Base-by-base conservation (phyloP, 92 coral and sea anemone species). In the Palythoa heliodiscus region DNA sequence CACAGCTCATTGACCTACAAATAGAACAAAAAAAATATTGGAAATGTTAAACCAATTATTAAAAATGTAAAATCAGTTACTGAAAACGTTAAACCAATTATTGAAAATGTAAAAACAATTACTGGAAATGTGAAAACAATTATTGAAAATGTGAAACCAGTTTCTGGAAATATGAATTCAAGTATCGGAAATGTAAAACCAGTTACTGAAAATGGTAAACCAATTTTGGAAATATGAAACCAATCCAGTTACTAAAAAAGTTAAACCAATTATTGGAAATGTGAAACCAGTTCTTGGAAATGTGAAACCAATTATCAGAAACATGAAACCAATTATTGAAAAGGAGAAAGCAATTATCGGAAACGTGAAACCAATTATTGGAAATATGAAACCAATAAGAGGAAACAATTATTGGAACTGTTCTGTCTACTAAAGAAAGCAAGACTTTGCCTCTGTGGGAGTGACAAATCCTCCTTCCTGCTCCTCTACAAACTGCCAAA, bases 1-100 rank as follows among this genome's bases (percentile, higher is more conserved):
- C 99, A 97, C 83, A 97, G 87, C 75, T 97, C 98, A 85, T 95
- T 91, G 43, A 97, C 99, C 99, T 97, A 80, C 35, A 83, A 71
- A 38, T 1, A 19, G 38, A 48, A 53, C 57, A 66, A 70, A 40
- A 22, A 85, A 52, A 10, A 55, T 54, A 11, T 4, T 54, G 14
- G 1, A 54, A 11, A 54, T 11, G 3, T 54, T 8, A 3, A 12
- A 55, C 19, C 61, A 55, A 3, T 55, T 55, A 55, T 55, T 12
- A 19, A 19, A 16, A 55, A 55, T 12, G 61, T 16, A 12, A 16
- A 55, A 8, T 0, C 19, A 55, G 12, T 12, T 55, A 16, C 12
- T 12, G 61, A 5, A 55, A 55, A 55, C 12, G 61, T 55, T 19
- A 55, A 55, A 55, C 19, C 61, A 55, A 8, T 12, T 55, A 12